phyloP scores from a whole-genome alignment of 2,888 invertebrate genomes.

The Cepaea hortensis region DNA sequence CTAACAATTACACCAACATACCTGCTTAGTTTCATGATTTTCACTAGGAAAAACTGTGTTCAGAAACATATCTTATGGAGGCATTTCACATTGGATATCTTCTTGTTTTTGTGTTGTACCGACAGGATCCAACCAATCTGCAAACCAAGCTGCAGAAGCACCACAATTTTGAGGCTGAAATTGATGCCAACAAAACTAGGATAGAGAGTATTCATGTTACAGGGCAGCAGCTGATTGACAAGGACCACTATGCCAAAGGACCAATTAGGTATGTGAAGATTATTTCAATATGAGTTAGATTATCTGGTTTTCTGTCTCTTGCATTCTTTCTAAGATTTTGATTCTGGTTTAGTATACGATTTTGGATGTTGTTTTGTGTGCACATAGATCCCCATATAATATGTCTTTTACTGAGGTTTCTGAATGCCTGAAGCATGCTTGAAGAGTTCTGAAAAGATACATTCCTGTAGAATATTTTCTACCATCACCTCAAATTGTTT shows the following conservation, averaged over 20 bases:
- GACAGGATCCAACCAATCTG: slow-evolving; percentile 94
- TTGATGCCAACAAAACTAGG: slow-evolving; percentile 95
- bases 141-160: slow-evolving; percentile 98
- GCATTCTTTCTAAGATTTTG: no score
- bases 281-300: neutral
- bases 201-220: slow-evolving; percentile 95
- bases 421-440: no score
- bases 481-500: no score
- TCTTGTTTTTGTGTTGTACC: neutral
- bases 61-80: neutral
- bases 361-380: no score
- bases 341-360: no score
- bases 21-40: no score
- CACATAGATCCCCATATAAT: no score
- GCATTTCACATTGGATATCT: neutral
- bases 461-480: no score
- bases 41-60: neutral
- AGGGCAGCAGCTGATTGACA: slow-evolving; percentile 90
- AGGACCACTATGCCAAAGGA: slow-evolving; percentile 91
- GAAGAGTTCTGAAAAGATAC: no score
- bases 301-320: neutral
- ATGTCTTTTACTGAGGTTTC: no score
- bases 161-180: slow-evolving; percentile 98
- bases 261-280: slow-evolving; percentile 68
- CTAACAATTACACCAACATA: no score